Evolutionary conservation across 1,140 invertebrate genomes (phyloP), one percentile per base, ranked within the genome.

Genomic region (Anastrepha obliqua): DNA sequence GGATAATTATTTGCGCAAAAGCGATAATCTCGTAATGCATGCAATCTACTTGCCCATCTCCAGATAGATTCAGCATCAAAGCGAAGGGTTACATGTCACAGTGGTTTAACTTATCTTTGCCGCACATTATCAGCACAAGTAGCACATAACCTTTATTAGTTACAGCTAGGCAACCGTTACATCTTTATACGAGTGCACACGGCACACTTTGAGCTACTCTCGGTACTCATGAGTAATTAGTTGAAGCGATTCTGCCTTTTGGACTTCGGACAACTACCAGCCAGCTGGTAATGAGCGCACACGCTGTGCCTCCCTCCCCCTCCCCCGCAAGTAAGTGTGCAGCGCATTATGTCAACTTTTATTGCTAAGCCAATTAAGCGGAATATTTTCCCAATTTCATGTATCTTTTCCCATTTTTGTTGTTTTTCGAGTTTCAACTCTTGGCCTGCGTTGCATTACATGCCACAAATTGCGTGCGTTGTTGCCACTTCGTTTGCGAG

Each of bases 291-390:
- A 81, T 81, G 13, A 29, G 74, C 13, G 8, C n/a, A 4, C 74
- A 29, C 74, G 47, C 47, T 81, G 15, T 39, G 4, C 29, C 11
- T 3, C 47, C 47, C 44, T 17, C 67, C 44, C 74, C 51, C 74
- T 81, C 47, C 47, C 7, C 47, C 7, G n/a, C 42, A 9, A 4
- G 39, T 29, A 55, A 20, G 44, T 13, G 47, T 81, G 70, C 70
- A 74, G 44, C 44, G 70, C 44, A 42, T 74, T 74, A 74, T 81
- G 74, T 81, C 74, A 81, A 81, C 55, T 81, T 81, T 81, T 81
- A 81, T 81, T 81, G 74, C 74, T 58, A 81, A 81, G n/a, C 74
- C 74, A 81, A 81, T 81, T 81, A 81, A 81, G 74, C 47, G 51
- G 47, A 81, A 81, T 81, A 81, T 81, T 81, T 74, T 81, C 20